Base-by-base conservation (phyloP, 2,113 vertebrate genomes). In the Corydoras sp. region DNA sequence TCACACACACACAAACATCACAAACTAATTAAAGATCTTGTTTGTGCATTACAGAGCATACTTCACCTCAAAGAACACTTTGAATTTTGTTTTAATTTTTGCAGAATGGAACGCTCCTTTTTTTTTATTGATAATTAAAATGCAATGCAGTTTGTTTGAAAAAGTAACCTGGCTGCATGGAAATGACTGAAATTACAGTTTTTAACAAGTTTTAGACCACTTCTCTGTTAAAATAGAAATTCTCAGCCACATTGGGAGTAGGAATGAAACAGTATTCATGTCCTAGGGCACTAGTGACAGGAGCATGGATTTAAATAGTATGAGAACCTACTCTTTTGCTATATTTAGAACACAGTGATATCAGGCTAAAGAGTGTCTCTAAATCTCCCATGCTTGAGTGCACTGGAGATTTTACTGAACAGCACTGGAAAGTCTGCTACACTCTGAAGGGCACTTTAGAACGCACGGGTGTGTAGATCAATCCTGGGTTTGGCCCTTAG, bases 231-330 rank as follows among this genome's bases (percentile, higher is more conserved):
- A 53, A 53, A 53, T 53, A 14, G 10, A 14, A 53, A 53, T 53
- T 53, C 13, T 12, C 1, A 53, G 9, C 15, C 48, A 12, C 3
- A 3, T 48, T 29, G 11, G 48, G 72, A 79, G 79, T 76, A 77
- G n/a, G 69, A 73, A 73, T 66, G 63, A 74, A 79, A 76, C 76
- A 79, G 51, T 53, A 53, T 53, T 53, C 79, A 79, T 60, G 71
- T 62, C 58, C 67, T 79, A 83, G 80, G 75, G 73, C 76, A 80
- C 74, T 30, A 58, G 54, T 58, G 8, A 67, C 74, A 53, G 35
- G 80, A 82, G 75, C 74, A 72, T 65, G 74, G 71, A 85, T 90
- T 85, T 87, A 88, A 87, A 87, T 87, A 86, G 86, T 79, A 80
- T 66, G 72, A 15, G 61, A 59, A 49, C 62, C 51, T 69, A 68